Evolutionary conservation across 2,888 invertebrate species (phyloP).

Genomic region (Chironomus tentans): DNA sequence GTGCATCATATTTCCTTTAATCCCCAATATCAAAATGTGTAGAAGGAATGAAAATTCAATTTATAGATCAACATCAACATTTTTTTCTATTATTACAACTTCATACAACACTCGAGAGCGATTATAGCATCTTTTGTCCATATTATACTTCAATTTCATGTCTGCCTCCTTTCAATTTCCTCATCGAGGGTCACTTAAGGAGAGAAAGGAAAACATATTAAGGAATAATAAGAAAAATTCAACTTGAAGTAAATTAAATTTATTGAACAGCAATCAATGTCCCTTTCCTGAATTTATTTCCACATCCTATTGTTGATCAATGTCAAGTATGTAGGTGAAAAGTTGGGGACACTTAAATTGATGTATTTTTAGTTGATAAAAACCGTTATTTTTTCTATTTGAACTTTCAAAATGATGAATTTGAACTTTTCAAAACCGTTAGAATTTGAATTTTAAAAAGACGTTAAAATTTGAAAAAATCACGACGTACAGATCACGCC

Average conservation of each 20-base stretch:
- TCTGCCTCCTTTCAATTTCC: background rate
- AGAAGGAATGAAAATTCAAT: background rate
- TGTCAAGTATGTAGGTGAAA: background rate
- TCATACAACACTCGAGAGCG: background rate
- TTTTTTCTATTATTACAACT: background rate
- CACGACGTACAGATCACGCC: too few species aligned
- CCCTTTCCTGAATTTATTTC: background rate
- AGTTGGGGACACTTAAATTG: too few species aligned
- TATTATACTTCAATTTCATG: background rate
- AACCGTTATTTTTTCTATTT: too few species aligned
- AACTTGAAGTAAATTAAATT: conserved; percentile 13
- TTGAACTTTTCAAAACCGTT: too few species aligned
- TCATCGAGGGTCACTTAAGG: background rate
- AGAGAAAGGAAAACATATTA: conserved; percentile 12
- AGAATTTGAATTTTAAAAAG: too few species aligned
- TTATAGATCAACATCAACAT: background rate
- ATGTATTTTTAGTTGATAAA: too few species aligned
- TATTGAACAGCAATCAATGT: conserved; percentile 24
- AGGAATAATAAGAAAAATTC: background rate
- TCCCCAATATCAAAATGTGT: background rate
- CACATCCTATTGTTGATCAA: background rate
- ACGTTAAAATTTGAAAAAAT: too few species aligned
- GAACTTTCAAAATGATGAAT: too few species aligned
- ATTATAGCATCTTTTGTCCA: background rate
- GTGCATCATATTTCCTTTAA: background rate